Evolutionary conservation across 2,113 vertebrate genomes (phyloP).

Genomic region (Hypomesus transpacificus): DNA sequence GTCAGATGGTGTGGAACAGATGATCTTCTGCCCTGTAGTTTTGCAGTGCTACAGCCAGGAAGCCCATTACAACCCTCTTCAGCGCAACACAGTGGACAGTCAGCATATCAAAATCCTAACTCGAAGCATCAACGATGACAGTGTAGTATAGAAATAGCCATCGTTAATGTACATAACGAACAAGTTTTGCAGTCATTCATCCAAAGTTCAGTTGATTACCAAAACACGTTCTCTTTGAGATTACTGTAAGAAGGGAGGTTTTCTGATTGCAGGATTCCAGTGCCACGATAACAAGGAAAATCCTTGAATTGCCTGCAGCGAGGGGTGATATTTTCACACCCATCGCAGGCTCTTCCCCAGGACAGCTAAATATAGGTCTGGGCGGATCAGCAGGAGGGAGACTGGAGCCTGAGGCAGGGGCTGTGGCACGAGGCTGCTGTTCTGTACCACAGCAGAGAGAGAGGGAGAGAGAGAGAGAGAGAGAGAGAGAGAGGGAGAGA

Average conservation of each 20-base stretch:
- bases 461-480: no score
- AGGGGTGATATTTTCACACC: neutral
- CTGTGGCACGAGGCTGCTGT: neutral
- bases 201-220: neutral
- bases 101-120: neutral
- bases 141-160: no score
- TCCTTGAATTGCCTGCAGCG: neutral
- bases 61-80: neutral
- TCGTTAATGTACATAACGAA: no score
- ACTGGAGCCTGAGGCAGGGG: neutral
- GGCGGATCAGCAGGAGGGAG: neutral
- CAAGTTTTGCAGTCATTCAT: no score
- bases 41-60: neutral
- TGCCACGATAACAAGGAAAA: slow-evolving; percentile 6
- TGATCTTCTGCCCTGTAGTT: neutral
- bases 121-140: neutral
- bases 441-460: neutral
- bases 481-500: neutral
- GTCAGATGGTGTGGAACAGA: neutral
- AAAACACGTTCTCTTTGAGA: neutral
- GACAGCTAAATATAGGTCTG: slow-evolving; percentile 13
- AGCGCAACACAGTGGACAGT: no score
- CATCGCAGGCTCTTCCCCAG: neutral
- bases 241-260: slow-evolving; percentile 7
- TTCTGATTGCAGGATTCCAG: slow-evolving; percentile 2